Percentiles rank a stretch among this genome's conserved stretches.
phyloP scores from a whole-genome alignment of 2,113 vertebrate species.

The Stegostoma tigrinum region DNA sequence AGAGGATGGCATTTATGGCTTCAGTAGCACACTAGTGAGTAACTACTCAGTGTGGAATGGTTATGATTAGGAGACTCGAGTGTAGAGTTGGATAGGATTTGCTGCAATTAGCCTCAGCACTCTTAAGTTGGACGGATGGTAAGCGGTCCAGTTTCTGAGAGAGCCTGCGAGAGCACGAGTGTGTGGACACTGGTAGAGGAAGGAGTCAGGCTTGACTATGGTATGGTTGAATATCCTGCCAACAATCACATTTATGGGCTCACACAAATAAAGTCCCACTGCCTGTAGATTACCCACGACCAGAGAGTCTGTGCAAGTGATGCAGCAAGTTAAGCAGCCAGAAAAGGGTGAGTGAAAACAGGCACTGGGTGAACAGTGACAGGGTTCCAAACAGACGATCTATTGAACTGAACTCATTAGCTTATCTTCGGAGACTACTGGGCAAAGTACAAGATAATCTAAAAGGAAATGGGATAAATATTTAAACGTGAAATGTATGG shows the following conservation, averaged over 20 bases:
- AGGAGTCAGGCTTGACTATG: background rate
- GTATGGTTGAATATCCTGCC: background rate
- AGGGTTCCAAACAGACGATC: background rate
- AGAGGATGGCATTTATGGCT: background rate
- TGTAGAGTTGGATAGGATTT: background rate
- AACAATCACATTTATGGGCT: background rate
- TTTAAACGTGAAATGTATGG: no score
- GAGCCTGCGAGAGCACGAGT: background rate
- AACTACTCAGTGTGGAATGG: background rate
- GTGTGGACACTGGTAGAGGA: background rate
- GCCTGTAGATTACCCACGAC: background rate
- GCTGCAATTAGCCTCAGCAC: background rate
- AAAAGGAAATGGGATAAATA: no score
- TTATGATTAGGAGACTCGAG: background rate
- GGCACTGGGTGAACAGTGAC: background rate
- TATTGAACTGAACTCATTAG: no score
- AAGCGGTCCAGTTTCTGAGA: background rate
- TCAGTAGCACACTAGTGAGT: background rate
- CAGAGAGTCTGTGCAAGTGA: no score
- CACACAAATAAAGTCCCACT: background rate
- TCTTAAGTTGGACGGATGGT: background rate
- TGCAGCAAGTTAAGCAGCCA: no score
- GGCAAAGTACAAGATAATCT: no score
- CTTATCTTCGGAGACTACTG: no score
- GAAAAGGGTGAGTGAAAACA: no score